Evolutionary conservation across 2,113 vertebrate genomes (phyloP), one percentile per base, ranked within the genome.

Genomic region (Coryphaenoides rupestris): DNA sequence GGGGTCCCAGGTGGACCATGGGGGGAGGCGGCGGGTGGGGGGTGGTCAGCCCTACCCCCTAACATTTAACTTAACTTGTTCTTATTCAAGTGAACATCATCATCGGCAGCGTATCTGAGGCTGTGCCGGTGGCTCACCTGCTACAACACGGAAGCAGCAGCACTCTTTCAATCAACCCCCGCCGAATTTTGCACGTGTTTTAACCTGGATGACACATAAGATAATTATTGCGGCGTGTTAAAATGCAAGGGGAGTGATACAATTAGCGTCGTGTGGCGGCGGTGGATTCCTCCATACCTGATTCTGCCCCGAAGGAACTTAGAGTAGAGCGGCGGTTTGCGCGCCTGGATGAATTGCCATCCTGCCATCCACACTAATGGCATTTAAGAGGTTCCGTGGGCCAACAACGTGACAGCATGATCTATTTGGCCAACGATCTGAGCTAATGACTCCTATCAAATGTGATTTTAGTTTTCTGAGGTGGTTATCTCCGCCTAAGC

Each of bases 371-470:
- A 78, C 70, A 55, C 84, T 87, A 87, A 87, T 82, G 78, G 76
- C 78, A 67, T 88, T 78, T 87, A 89, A 89, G 90, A 81, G 77
- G 68, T 79, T 84, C 75, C 46, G 70, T 78, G 75, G 65, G 77
- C 77, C 76, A 80, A 78, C 81, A 80, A 52, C 67, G 72, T 87
- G 84, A 89, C 85, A 90, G 78, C 66, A 77, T 88, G 83, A 90
- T 90, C 84, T 72, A 90, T 91, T 84, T 85, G 76, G 79, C 81
- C 83, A 73, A 81, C 63, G 58, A 87, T 67, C 72, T 66, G 63
- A 84, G 75, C 82, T 91, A 92, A 91, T 90, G 87, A 87, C 86
- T 81, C 75, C 86, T 86, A 86, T 88, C 80, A 88, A 86, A 88
- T 80, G 76, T 80, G 78, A 86, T 85, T 88, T 85, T 50, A 82